Percentiles rank a stretch among this genome's conserved stretches.
Conservation (phyloP, 2,888 invertebrate genomes). For the Aphidoletes aphidimyza region DNA sequence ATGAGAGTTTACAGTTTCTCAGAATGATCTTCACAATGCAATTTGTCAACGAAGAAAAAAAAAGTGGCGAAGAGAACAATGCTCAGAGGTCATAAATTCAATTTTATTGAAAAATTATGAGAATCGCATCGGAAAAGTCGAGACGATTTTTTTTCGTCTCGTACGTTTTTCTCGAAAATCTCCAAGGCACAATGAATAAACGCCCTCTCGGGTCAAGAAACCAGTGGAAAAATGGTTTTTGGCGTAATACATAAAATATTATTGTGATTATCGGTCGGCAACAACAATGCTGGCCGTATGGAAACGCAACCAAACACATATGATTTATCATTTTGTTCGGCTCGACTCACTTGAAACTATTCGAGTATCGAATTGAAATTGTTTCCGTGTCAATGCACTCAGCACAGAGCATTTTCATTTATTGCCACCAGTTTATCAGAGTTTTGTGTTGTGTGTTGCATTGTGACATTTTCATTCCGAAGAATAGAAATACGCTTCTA, state of each 20-base stretch:
- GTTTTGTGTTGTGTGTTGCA: not conserved
- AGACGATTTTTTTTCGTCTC: not conserved
- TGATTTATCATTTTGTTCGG: not conserved
- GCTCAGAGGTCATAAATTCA: not conserved
- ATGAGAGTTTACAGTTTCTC: no score
- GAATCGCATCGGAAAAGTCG: not conserved
- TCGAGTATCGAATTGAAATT: not conserved
- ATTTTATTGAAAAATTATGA: not conserved
- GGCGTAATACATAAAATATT: not conserved
- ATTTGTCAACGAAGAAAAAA: no score
- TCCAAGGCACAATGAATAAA: not conserved
- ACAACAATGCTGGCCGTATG: not conserved
- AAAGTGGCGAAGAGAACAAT: not conserved
- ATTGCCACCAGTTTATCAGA: not conserved
- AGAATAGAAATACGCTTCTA: no score
- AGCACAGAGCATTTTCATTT: conserved; percentile 17
- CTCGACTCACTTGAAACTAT: not conserved
- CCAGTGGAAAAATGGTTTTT: not conserved
- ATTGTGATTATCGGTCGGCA: not conserved
- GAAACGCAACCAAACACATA: no score
- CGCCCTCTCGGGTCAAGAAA: not conserved
- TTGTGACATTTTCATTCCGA: conserved; percentile 4
- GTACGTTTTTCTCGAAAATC: no score
- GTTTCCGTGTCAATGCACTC: conserved; percentile 47
- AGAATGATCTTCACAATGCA: no score